Evolutionary conservation across 1,140 invertebrate genomes (phyloP), one percentile per base, ranked within the genome.

Genomic region (Magallana ariakensis): DNA sequence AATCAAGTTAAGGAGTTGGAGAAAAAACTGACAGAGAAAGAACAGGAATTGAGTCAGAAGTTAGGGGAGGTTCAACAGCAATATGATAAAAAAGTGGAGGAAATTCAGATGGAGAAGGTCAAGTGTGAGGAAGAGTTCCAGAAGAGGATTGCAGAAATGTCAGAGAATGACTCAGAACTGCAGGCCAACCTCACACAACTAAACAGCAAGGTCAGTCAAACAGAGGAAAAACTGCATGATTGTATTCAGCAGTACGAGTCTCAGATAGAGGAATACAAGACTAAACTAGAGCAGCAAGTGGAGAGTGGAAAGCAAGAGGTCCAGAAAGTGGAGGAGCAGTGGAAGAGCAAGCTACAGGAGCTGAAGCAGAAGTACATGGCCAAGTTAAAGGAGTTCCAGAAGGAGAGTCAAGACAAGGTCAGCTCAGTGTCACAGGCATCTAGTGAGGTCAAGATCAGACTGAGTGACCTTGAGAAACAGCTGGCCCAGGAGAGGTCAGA

Each of bases 231-330:
- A 80, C 84, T 92, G n/a, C 89, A 92, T 80, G 93, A 92, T 53
- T 92, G 91, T 83, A 93, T 92, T 54, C 90, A 92, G 88, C 91
- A 80, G 85, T 93, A 93, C 88, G 92, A 94, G 66, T 92, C 91
- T 84, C 92, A 93, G 75, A 92, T 95, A 66, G 91, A 92, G 16
- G 92, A 94, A 85, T 92, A 93, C 56, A 93, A 93, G 81, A 83
- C 22, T 58, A 92, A 92, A 82, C 82, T 94, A 26, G 91, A 94
- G 9, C 88, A 91, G 46, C 87, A 91, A 55, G 75, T 84, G 8
- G 89, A 93, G 58, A 85, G 90, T 81, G 92, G 94, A 80, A 89
- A 91, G 62, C 90, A 89, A 62, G 93, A 92, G 33, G 83, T 94
- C 16, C 90, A 93, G 13, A 87, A 87, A 16, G 53, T 93, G 7